These are phyloP conservation scores for Gallinago jamesoni DNA, from an alignment of 2,113 vertebrate genomes.

Conservation along the genomic window DNA sequence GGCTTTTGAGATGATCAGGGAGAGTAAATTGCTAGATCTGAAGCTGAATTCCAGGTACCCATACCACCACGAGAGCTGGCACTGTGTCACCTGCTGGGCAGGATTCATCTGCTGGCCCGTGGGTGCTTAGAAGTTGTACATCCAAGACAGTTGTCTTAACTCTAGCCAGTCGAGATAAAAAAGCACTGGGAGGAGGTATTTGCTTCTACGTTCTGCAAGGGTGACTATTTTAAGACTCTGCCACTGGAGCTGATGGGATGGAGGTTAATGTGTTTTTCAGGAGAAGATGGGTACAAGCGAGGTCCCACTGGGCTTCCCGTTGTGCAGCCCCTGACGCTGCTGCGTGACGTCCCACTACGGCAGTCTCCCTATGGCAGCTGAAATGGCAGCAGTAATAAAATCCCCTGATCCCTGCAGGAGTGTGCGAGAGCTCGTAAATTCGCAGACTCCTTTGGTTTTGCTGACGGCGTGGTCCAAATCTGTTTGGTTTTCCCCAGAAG, in stretches of 20 bases:
- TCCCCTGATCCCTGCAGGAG: neutral
- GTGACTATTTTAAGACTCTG: neutral
- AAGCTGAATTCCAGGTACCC: neutral
- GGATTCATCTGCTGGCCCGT: neutral
- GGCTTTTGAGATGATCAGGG: neutral
- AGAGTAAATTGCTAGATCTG: neutral
- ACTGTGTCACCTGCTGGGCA: neutral
- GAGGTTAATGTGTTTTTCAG: neutral
- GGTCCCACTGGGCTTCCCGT: neutral
- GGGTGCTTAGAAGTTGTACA: neutral
- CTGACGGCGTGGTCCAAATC: neutral
- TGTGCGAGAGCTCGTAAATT: neutral
- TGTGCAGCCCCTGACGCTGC: neutral
- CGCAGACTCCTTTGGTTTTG: neutral
- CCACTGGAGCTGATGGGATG: neutral
- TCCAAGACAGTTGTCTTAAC: neutral
- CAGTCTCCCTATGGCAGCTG: neutral
- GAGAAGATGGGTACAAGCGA: neutral
- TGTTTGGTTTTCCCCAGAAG: conserved; percentile 5
- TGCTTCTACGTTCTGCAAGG: neutral
- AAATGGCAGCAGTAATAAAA: neutral
- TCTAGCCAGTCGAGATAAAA: neutral
- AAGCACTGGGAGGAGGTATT: neutral
- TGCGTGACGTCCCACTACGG: neutral
- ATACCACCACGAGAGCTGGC: neutral